Evolutionary conservation across 2,888 invertebrate genomes (phyloP).

Genomic region (Pseudeuparius sepicola): DNA sequence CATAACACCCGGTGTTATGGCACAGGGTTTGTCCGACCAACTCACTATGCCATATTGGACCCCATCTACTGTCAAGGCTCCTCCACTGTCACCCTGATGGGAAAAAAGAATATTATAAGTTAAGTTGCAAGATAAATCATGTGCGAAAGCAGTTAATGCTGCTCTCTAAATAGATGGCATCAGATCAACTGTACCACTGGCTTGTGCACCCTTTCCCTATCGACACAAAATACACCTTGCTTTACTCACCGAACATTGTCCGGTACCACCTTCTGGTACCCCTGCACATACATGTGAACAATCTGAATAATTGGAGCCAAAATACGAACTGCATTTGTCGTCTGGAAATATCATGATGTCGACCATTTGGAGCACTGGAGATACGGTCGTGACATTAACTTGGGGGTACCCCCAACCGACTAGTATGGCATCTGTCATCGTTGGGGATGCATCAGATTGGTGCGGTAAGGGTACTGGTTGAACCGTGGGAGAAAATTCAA

Average conservation of each 20-base stretch:
- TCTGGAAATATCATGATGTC: slow-evolving; percentile 35
- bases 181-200: too few relatives aligned
- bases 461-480: slow-evolving; percentile 21
- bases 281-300: slow-evolving; percentile 38
- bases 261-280: slow-evolving; percentile 38
- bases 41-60: slow-evolving; percentile 22
- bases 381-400: slow-evolving; percentile 23
- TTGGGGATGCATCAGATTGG: slow-evolving; percentile 19
- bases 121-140: too few relatives aligned
- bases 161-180: too few relatives aligned
- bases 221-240: too few relatives aligned
- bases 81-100: slow-evolving; percentile 22
- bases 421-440: slow-evolving; percentile 18
- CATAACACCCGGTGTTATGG: slow-evolving; percentile 22
- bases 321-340: slow-evolving; percentile 33
- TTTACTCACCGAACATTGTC: slow-evolving; percentile 38
- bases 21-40: slow-evolving; percentile 37
- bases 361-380: slow-evolving; percentile 36
- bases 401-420: slow-evolving; percentile 17
- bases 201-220: too few relatives aligned
- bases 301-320: slow-evolving; percentile 10
- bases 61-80: slow-evolving; percentile 20
- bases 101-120: not conserved
- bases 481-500: slow-evolving; percentile 19
- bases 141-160: too few relatives aligned